Base-by-base conservation (phyloP, 2,888 invertebrate species). In the Calameuta pallipes region DNA sequence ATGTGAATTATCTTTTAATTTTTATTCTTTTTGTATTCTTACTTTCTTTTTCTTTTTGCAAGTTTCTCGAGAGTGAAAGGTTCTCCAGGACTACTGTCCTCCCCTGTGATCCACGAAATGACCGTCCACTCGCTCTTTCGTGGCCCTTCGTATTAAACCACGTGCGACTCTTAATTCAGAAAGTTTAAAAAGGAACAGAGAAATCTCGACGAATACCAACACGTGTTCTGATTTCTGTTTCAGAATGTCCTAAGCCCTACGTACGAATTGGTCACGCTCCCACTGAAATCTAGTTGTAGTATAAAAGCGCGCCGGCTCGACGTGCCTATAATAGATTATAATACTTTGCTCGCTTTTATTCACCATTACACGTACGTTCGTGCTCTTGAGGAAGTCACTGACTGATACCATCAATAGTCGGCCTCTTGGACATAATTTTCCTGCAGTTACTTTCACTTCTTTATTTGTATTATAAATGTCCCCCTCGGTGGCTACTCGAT, bases 191-290 rank as follows among this genome's bases (percentile, higher is more conserved):
- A 83, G 80, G 81, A 83, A 85, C 80, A 80, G 82, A 83, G 79
- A 83, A 85, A 85, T 85, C 83, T 81, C 85, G 81, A 84, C 83
- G 82, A 85, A 85, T 87, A 89, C 89, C 87, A 85, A 85, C 85
- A 89, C 89, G 90, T 90, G 89, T 90, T 89, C 90, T 91, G 90
- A 90, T 91, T 91, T 91, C 91, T 91, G 91, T 91, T 91, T 89
- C 91, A 91, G 91, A 91, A 89, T 90, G 89, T 90, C 90, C 89
- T 88, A 56, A 87, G 89, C 75, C 69, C 76, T 88, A 86, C 87
- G 85, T 88, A 86, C 87, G 85, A 89, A 87, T 89, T 87, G 89
- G 89, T 90, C 88, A 86, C 86, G 83, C 85, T 83, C 81, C 56
- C 33, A 71, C 31, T 71, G 71, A 71, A 71, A 31, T 71, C 71